Evolutionary conservation across 2,888 invertebrate genomes (phyloP), one percentile per base, ranked within the genome.

Genomic region (Rhingia rostrata): DNA sequence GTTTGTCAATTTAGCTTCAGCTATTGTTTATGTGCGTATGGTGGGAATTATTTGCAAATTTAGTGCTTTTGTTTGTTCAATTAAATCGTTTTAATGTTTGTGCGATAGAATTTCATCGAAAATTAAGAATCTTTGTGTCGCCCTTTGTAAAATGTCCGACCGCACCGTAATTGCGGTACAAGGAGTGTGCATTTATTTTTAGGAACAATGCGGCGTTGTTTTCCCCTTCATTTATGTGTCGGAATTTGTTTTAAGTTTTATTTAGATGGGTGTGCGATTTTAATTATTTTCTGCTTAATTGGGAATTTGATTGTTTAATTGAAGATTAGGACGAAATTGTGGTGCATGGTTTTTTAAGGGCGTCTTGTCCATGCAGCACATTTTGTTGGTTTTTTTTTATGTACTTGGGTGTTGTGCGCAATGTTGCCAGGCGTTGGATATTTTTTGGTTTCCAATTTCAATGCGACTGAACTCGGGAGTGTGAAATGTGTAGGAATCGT

Each of bases 181-280:
- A 22, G 22, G 22, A 22, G 22, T 22, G 33, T 53, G 41, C 77
- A 58, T 72, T 78, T 78, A 83, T 83, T 83, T 83, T 83, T 14
- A 73, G 79, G 79, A 74, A 78, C 67, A 73, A 78, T 67, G 54
- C 35, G 39, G 30, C 43, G 39, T 10, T 73, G 14, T 66, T 7
- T 45, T 3, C 22, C 22, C 22, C 22, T 22, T 22, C 22, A 22
- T 53, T 64, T 41, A 14, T 37, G 43, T 43, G 4, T 0, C 3
- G 32, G 5, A n/a, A 9, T 41, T 56, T 49, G 35, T 7, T 54
- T 43, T 3, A 33, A 12, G 14, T 43, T 10, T 69, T 12, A 32
- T 39, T 39, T 61, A 35, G 7, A 56, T 58, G 45, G 47, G 60
- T 77, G 64, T 47, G 54, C 32, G 22, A 22, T 22, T 22, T 61